These are phyloP conservation scores for Rhea pennata DNA, from an alignment of 2,113 vertebrate genomes.

Conservation along the genomic window DNA sequence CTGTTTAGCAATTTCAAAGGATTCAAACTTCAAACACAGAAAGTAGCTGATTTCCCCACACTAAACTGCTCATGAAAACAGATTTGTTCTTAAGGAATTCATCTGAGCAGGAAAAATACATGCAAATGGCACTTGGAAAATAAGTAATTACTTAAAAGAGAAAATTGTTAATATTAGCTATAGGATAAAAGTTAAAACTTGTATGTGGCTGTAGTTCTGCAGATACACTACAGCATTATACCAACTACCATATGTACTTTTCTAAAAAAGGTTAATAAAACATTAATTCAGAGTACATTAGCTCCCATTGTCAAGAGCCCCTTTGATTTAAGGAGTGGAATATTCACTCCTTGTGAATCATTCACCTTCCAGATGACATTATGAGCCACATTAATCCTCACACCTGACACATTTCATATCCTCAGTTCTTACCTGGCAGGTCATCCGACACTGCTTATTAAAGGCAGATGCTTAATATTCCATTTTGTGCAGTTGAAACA, in stretches of 20 bases:
- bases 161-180: not conserved
- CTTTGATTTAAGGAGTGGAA: not conserved
- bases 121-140: not conserved
- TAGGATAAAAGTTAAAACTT: not conserved
- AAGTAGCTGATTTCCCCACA: not conserved
- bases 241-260: not conserved
- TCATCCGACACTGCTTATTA: not conserved
- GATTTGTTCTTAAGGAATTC: not conserved
- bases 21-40: not conserved
- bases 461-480: not conserved
- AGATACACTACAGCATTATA: not conserved
- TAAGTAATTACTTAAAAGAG: not conserved
- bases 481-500: not conserved
- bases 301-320: not conserved
- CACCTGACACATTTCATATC: not conserved
- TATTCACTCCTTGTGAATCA: not conserved
- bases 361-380: not conserved
- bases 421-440: rapidly evolving
- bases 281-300: not conserved
- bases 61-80: not conserved
- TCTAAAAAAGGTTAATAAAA: not conserved
- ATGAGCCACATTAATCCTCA: not conserved
- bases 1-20: not conserved
- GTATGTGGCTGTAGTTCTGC: not conserved
- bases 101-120: not conserved